Conservation (phyloP, 2,113 vertebrate genomes). For the Merops nubicus region DNA sequence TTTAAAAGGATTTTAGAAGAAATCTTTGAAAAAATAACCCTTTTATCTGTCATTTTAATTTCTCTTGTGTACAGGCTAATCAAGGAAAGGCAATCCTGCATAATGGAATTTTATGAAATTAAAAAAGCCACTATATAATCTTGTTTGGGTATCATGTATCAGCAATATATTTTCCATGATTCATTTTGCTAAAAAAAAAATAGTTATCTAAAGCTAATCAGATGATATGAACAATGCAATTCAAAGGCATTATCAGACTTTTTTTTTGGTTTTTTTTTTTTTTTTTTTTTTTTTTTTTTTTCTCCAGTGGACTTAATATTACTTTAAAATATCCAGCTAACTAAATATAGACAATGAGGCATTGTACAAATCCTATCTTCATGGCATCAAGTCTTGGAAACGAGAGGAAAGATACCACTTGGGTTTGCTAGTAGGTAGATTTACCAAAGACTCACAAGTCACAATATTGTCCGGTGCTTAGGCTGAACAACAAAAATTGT, state of each 20-base stretch:
- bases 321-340: background rate
- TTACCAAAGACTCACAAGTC: background rate
- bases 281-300: rapidly evolving
- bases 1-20: background rate
- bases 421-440: background rate
- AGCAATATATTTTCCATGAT: background rate
- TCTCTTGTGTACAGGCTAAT: background rate
- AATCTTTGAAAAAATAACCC: background rate
- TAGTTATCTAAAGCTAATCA: background rate
- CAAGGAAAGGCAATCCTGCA: background rate
- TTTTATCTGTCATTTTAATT: background rate
- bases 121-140: background rate
- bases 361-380: background rate
- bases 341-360: background rate
- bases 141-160: background rate
- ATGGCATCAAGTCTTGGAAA: rapidly evolving
- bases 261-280: rapidly evolving
- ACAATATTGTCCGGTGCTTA: background rate
- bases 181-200: background rate
- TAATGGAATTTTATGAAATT: background rate
- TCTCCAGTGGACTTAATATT: background rate
- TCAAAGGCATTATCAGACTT: background rate
- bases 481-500: background rate
- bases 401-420: background rate
- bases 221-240: background rate